phyloP scores from a whole-genome alignment of 2,113 vertebrate species.

The Verasper variegatus region DNA sequence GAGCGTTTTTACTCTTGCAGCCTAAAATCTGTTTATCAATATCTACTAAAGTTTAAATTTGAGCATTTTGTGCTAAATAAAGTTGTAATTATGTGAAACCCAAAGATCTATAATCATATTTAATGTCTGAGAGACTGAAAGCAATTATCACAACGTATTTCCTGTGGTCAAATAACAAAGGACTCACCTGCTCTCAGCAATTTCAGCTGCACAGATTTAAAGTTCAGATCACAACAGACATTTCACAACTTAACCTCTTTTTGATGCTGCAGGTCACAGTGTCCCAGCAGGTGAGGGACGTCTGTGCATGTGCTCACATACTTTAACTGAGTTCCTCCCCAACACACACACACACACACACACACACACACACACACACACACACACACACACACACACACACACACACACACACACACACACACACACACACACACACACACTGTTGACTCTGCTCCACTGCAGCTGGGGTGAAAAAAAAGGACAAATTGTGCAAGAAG shows the following conservation, averaged over 20 bases:
- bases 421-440: constrained; percentile 21
- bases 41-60: too few species aligned
- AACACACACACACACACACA: constrained; percentile 14
- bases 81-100: too few species aligned
- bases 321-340: constrained; percentile 1
- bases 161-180: too few species aligned
- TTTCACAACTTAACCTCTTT: not conserved
- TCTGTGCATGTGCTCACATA: constrained; percentile 20
- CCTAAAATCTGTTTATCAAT: too few species aligned
- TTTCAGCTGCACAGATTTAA: not conserved
- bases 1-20: too few species aligned
- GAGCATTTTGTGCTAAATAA: too few species aligned
- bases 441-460: not conserved
- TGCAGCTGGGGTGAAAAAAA: constrained; percentile 23
- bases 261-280: constrained; percentile 13
- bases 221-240: not conserved
- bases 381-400: constrained; percentile 3
- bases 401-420: constrained; percentile 16
- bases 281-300: constrained; percentile 49
- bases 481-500: constrained; percentile 57
- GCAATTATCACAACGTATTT: too few species aligned
- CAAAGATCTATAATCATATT: too few species aligned
- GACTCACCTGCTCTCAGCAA: not conserved
- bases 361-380: constrained; percentile 18
- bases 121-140: too few species aligned